These are phyloP conservation scores for Hyperopisus bebe DNA, from an alignment of 2,113 vertebrate genomes.

Conservation along the genomic window DNA sequence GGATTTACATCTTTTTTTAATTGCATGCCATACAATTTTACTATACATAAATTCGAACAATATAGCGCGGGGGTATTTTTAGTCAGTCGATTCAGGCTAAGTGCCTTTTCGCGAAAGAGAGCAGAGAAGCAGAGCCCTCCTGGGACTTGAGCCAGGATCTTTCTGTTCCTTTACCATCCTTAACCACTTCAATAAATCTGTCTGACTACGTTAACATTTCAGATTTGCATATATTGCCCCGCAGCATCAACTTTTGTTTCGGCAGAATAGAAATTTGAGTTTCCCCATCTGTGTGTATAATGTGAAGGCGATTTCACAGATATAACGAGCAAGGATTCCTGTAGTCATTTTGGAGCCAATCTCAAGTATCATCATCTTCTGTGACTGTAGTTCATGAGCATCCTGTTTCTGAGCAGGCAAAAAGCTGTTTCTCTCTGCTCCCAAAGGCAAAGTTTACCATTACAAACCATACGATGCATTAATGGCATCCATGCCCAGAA, in stretches of 20 bases:
- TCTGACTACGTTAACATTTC: not conserved
- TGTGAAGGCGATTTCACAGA: not conserved
- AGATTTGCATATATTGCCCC: slow-evolving; percentile 2
- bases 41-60: not conserved
- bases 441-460: not conserved
- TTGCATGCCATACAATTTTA: not conserved
- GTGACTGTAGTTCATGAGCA: not conserved
- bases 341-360: not conserved
- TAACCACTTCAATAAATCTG: slow-evolving; percentile 3
- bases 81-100: not conserved
- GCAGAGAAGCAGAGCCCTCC: not conserved
- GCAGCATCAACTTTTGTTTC: not conserved
- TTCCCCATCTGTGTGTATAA: not conserved
- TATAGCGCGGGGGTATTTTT: not conserved
- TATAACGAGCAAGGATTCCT: not conserved
- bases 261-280: not conserved
- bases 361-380: not conserved
- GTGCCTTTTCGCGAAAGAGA: not conserved
- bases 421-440: not conserved
- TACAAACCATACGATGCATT: not conserved
- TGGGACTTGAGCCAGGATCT: not conserved
- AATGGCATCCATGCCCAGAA: not conserved
- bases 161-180: slow-evolving; percentile 2
- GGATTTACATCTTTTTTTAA: slow-evolving; percentile 7
- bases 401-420: not conserved